phyloP scores from a whole-genome alignment of 2,797 vertebrate species.

The Peromyscus nudipes region DNA sequence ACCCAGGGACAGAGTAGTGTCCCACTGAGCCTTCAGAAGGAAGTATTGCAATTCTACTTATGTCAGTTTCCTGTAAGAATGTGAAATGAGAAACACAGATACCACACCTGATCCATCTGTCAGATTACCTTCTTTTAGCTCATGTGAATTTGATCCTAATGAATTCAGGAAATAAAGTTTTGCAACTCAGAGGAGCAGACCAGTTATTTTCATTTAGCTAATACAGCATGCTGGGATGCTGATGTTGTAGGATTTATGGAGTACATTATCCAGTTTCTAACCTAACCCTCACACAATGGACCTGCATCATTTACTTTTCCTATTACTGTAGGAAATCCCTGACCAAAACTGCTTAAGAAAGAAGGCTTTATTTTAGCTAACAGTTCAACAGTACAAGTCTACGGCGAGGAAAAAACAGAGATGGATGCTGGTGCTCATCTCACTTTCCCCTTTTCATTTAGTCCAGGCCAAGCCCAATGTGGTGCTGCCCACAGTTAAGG shows the following conservation, averaged over 20 bases:
- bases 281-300: not conserved
- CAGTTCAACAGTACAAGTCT: not conserved
- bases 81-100: conserved; percentile 13
- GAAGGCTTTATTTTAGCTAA: not conserved
- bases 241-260: not conserved
- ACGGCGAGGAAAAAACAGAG: not conserved
- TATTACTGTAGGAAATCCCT: not conserved
- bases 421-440: not conserved
- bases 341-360: not conserved
- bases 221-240: not conserved
- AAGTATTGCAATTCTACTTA: not conserved
- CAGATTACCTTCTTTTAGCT: not conserved
- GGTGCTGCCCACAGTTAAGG: not conserved
- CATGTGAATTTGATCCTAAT: not conserved
- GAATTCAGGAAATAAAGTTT: not conserved
- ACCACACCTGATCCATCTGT: not conserved
- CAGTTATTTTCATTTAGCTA: not conserved
- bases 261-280: not conserved
- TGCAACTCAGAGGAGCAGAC: not conserved
- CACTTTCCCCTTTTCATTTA: not conserved
- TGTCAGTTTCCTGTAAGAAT: not conserved
- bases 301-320: not conserved
- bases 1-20: not conserved
- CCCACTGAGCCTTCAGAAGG: not conserved
- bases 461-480: not conserved